Evolutionary conservation across 2,113 vertebrate genomes (phyloP).

Genomic region (Columba janthina): DNA sequence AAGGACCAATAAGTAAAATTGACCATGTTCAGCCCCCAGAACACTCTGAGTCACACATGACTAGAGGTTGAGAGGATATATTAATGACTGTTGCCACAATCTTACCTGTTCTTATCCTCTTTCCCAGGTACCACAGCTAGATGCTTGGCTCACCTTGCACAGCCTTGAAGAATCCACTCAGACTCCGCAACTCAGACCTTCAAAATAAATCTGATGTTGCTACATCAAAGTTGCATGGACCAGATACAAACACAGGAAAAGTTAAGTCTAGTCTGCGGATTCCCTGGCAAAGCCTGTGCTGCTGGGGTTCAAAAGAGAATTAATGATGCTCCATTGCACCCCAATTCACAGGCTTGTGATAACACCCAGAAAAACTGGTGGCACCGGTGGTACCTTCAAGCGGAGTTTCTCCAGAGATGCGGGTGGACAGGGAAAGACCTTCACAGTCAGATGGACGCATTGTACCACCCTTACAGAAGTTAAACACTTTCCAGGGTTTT

Average conservation of each 20-base stretch:
- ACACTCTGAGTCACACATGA: background rate
- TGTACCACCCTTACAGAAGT: background rate
- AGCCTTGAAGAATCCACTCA: background rate
- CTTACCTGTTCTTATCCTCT: background rate
- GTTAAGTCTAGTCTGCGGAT: background rate
- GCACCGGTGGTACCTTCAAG: background rate
- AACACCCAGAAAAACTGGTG: background rate
- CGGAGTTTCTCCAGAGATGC: background rate
- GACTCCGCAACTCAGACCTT: background rate
- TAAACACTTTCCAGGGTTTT: background rate
- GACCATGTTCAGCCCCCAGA: fast-evolving
- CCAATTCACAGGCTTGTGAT: background rate
- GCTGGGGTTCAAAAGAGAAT: background rate
- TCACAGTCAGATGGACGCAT: fast-evolving
- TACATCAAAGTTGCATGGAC: background rate
- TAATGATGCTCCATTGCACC: background rate
- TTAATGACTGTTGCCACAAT: background rate
- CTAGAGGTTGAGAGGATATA: background rate
- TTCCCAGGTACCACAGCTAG: background rate
- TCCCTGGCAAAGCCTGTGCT: background rate
- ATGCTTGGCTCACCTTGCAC: background rate
- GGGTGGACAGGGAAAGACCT: background rate
- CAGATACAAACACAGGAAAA: background rate
- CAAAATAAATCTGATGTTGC: background rate
- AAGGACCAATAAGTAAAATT: background rate